Base-by-base conservation (phyloP, 2,797 vertebrate genomes). In the Orientallactaga sibirica region DNA sequence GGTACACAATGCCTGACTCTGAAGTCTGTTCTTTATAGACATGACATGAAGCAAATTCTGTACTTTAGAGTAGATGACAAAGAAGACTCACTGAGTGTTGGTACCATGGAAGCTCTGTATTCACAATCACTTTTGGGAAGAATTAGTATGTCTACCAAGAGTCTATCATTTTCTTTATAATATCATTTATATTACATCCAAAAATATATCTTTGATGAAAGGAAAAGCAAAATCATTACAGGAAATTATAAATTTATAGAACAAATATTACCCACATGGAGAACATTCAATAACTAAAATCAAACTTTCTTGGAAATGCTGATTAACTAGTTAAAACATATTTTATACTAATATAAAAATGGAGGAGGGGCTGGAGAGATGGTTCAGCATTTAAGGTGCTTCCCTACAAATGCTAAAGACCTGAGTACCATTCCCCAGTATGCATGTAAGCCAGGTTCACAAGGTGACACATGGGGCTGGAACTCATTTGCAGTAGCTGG, bases 181-280 rank as follows among this genome's bases (percentile, higher is more conserved):
- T 92, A 66, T 29, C 41, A 91, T 90, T 78, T 81, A 90, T 9
- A 75, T 20, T 78, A 67, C 37, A 88, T 29, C 41, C 55, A 58
- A 91, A 67, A 96, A 43, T 71, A 85, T 85, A 88, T 18, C 73
- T 91, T 93, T 94, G 61, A 55, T 73, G 76, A 89, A n/a, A 89
- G 66, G 70, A 91, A 93, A 95, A 33, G 61, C 33, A 86, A 93
- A 93, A 92, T 92, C 25, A 70, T 62, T 94, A 83, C 1, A 90
- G 20, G 27, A 91, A 94, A 66, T 87, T 93, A 37, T 80, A 77
- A 61, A 79, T 81, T 89, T 83, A 81, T 92, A 88, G 92, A 95
- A 78, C 37, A 93, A 90, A 43, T 75, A 86, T 77, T 94, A 66
- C 41, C 48, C 66, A 78, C 37, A 80, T 1, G 27, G 41, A 88